A percentile compares a stretch with the other conserved stretches of the same genome.
These are phyloP conservation scores for Sitta europaea DNA, from an alignment of 2,113 vertebrate genomes.

Conservation along the genomic window DNA sequence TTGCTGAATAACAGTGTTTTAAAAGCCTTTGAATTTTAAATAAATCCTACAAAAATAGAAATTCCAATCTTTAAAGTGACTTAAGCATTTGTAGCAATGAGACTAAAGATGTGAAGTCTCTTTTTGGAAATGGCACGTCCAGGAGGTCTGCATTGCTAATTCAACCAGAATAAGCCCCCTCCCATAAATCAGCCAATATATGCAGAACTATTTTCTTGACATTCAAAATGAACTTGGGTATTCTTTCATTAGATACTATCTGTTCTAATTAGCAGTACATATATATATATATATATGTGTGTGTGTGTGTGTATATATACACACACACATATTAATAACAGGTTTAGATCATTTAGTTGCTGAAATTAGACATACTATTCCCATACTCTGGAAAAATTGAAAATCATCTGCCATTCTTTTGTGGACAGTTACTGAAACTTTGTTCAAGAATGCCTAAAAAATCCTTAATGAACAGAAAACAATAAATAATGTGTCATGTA, in stretches of 20 bases:
- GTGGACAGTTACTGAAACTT: neutral
- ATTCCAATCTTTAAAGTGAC: neutral
- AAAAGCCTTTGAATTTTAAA: neutral
- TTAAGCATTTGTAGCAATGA: neutral
- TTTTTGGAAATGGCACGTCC: neutral
- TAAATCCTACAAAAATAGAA: neutral
- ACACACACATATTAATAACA: neutral
- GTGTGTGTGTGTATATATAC: neutral
- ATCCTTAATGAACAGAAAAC: neutral
- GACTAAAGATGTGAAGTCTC: neutral
- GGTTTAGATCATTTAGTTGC: neutral
- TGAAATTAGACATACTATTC: neutral
- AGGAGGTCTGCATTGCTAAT: neutral
- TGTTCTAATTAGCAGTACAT: neutral
- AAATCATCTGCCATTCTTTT: neutral
- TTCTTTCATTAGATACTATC: neutral
- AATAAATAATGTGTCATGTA: neutral
- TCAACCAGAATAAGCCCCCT: neutral
- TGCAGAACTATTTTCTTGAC: neutral
- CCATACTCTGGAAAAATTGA: neutral
- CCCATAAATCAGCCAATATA: neutral
- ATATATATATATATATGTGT: neutral
- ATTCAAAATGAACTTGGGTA: neutral
- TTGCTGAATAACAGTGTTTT: neutral
- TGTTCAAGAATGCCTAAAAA: neutral